phyloP scores from a whole-genome alignment of 1,140 invertebrate genomes.

The Rhagoletis pomonella region DNA sequence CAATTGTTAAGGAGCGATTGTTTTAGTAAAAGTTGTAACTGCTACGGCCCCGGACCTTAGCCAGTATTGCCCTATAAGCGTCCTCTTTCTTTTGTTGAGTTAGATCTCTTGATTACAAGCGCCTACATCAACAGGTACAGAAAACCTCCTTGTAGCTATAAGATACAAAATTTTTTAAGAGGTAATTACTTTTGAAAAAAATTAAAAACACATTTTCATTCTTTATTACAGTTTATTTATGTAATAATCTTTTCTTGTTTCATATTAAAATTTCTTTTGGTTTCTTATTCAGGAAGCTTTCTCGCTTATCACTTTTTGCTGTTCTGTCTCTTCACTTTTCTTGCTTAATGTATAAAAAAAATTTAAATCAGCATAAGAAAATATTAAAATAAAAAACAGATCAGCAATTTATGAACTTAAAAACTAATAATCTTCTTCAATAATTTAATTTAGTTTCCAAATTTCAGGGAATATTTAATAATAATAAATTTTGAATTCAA shows the following conservation, averaged over 20 bases:
- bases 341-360: background rate
- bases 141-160: no score
- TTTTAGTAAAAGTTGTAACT: no score
- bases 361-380: background rate
- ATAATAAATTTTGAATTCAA: background rate
- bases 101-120: no score
- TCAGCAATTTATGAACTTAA: constrained; percentile 6
- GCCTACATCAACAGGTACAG: no score
- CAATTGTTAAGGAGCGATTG: no score
- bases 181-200: no score
- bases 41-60: no score
- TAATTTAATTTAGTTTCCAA: background rate
- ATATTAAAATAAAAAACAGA: background rate
- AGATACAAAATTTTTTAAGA: no score
- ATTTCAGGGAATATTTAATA: background rate
- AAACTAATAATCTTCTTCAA: background rate
- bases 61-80: no score
- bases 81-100: no score
- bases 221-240: background rate
- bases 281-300: constrained; percentile 7
- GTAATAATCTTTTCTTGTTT: constrained; percentile 2
- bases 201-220: background rate
- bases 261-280: constrained; percentile 1
- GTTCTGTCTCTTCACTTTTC: background rate
- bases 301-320: constrained; percentile 32